Conservation (phyloP, 2,797 vertebrate genomes). For the Sphaeramia orbicularis region DNA sequence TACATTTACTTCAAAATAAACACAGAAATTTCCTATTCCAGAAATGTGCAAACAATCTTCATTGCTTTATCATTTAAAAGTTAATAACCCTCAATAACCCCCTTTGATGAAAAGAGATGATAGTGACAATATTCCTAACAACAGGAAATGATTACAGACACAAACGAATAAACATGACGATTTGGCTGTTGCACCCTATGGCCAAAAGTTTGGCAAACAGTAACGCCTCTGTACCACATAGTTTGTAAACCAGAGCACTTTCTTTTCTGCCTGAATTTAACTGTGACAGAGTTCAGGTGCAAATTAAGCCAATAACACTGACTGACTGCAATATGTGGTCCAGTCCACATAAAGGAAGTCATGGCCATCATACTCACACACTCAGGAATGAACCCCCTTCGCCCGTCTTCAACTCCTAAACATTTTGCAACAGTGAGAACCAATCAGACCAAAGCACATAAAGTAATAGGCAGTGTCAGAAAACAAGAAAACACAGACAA, state of each 20-base stretch:
- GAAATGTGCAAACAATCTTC: conserved; percentile 4
- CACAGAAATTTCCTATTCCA: background rate
- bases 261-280: conserved; percentile 21
- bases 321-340: background rate
- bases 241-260: conserved; percentile 39
- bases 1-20: conserved; percentile 9
- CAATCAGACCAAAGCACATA: conserved; percentile 6
- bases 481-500: conserved; percentile 19
- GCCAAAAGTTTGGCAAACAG: conserved; percentile 6
- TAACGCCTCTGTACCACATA: conserved; percentile 12
- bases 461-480: conserved; percentile 20
- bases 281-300: conserved; percentile 42
- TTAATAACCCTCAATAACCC: conserved; percentile 11
- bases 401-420: background rate
- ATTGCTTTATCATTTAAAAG: conserved; percentile 3
- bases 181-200: background rate
- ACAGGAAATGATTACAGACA: conserved; percentile 13
- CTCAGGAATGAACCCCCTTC: conserved; percentile 69
- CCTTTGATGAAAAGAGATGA: conserved; percentile 2
- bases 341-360: conserved; percentile 10
- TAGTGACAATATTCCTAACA: background rate
- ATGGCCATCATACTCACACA: conserved; percentile 5
- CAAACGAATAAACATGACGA: conserved; percentile 16
- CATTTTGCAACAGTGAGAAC: conserved; percentile 9
- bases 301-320: conserved; percentile 26